Conservation (phyloP, 2,888 invertebrate species). For the Drosophila sordidula region DNA sequence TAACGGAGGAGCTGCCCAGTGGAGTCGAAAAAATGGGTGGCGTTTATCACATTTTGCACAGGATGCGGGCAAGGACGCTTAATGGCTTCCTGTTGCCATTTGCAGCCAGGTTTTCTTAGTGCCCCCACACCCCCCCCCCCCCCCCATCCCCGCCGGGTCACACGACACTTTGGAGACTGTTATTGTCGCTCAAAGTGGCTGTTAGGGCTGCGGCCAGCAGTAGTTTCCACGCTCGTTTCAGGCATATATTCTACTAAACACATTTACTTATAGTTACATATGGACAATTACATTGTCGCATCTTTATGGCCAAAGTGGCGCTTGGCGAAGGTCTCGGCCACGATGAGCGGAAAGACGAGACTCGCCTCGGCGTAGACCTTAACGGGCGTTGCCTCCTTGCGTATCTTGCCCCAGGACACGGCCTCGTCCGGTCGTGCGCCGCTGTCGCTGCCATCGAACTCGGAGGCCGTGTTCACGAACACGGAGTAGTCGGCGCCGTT, state of each 20-base stretch:
- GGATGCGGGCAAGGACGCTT: slow-evolving; percentile 39
- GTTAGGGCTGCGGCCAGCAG: slow-evolving; percentile 24
- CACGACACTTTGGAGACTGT: slow-evolving; percentile 54
- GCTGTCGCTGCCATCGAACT: slow-evolving; percentile 99
- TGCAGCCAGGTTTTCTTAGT: slow-evolving; percentile 30
- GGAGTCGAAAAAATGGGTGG: slow-evolving; percentile 60
- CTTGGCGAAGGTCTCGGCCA: slow-evolving; percentile 98
- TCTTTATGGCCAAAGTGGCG: slow-evolving; percentile 84
- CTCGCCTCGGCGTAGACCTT: slow-evolving; percentile 98
- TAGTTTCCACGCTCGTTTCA: slow-evolving; percentile 46
- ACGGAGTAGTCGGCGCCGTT: slow-evolving; percentile 99
- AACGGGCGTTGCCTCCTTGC: slow-evolving; percentile 93
- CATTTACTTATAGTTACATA: slow-evolving; percentile 25
- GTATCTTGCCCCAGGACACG: slow-evolving; percentile 99
- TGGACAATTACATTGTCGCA: slow-evolving; percentile 40
- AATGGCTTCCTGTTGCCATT: slow-evolving; percentile 64
- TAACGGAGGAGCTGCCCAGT: slow-evolving; percentile 20
- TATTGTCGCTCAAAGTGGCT: slow-evolving; percentile 42
- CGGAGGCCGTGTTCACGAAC: slow-evolving; percentile 97
- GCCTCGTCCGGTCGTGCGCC: slow-evolving; percentile 99
- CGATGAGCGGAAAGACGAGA: slow-evolving; percentile 96
- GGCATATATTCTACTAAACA: slow-evolving; percentile 6
- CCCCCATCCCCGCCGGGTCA: background rate
- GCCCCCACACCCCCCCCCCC: too few relatives aligned
- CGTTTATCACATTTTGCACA: slow-evolving; percentile 70